Evolutionary conservation across 2,113 vertebrate species (phyloP).

Genomic region (Tamias sibiricus): DNA sequence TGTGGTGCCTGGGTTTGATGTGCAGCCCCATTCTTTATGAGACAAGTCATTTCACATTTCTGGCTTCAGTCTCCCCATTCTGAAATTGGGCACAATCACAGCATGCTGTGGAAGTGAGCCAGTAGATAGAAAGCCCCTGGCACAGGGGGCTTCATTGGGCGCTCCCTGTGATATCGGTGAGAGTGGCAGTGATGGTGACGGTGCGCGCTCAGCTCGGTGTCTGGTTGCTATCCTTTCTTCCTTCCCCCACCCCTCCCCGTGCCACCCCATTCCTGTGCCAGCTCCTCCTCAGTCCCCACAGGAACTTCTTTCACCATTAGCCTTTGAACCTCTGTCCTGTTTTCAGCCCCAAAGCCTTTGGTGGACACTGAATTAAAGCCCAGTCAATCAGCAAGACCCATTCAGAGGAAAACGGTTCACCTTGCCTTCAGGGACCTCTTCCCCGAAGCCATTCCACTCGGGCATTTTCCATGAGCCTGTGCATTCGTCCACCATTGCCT

Average conservation of each 20-base stretch:
- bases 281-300: background rate
- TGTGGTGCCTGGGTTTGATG: background rate
- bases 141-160: too few relatives aligned
- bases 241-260: background rate
- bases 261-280: background rate
- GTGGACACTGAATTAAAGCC: conserved; percentile 29
- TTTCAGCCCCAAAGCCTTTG: background rate
- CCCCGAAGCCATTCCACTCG: background rate
- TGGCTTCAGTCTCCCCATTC: background rate
- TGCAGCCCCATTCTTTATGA: background rate
- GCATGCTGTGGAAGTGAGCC: background rate
- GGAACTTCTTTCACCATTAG: background rate
- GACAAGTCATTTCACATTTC: background rate
- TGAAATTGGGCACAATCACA: background rate
- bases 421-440: background rate
- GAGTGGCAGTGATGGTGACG: fast-evolving
- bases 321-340: conserved; percentile 3
- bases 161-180: background rate
- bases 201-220: background rate
- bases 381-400: background rate
- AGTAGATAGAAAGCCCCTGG: background rate
- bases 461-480: background rate
- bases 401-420: background rate
- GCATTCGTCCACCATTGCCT: too few relatives aligned
- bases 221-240: background rate